phyloP scores from a whole-genome alignment of 2,888 invertebrate genomes.

The Drosophila differens region DNA sequence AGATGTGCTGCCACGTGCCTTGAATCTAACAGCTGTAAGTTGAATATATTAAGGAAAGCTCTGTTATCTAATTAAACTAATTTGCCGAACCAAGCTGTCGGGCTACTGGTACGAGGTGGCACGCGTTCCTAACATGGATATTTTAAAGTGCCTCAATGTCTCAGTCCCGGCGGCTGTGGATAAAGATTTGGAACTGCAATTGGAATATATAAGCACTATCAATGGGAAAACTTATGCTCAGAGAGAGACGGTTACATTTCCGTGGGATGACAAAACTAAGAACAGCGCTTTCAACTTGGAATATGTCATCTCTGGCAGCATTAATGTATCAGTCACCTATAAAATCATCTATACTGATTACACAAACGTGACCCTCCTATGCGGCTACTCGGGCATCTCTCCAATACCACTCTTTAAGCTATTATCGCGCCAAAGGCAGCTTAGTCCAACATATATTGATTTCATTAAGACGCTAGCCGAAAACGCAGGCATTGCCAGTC shows the following conservation, averaged over 20 bases:
- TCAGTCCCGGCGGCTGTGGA: conserved; percentile 28
- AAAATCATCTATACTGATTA: conserved; percentile 53
- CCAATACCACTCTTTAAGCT: conserved; percentile 61
- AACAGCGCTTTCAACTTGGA: conserved; percentile 51
- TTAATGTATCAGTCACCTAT: conserved; percentile 46
- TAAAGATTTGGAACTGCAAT: conserved; percentile 24
- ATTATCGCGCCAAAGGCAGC: conserved; percentile 39
- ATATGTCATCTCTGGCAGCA: conserved; percentile 9
- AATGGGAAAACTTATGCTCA: conserved; percentile 33
- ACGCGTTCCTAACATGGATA: conserved; percentile 44
- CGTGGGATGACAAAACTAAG: conserved; percentile 50
- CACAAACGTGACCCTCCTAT: conserved; percentile 40
- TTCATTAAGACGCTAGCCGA: conserved; percentile 23
- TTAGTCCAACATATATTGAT: background rate
- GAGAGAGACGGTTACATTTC: conserved; percentile 51
- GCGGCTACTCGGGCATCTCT: conserved; percentile 59
- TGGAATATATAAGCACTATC: conserved; percentile 61
- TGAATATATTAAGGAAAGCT: background rate
- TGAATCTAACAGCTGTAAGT: conserved; percentile 26
- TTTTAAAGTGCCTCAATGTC: conserved; percentile 53
- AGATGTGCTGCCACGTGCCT: background rate
- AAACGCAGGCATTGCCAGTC: conserved; percentile 16
- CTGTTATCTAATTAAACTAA: background rate
- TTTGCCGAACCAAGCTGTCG: conserved; percentile 29
- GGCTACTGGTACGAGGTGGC: conserved; percentile 61